Evolutionary conservation across 2,113 vertebrate genomes (phyloP), one percentile per base, ranked within the genome.

Genomic region (Geococcyx californianus): DNA sequence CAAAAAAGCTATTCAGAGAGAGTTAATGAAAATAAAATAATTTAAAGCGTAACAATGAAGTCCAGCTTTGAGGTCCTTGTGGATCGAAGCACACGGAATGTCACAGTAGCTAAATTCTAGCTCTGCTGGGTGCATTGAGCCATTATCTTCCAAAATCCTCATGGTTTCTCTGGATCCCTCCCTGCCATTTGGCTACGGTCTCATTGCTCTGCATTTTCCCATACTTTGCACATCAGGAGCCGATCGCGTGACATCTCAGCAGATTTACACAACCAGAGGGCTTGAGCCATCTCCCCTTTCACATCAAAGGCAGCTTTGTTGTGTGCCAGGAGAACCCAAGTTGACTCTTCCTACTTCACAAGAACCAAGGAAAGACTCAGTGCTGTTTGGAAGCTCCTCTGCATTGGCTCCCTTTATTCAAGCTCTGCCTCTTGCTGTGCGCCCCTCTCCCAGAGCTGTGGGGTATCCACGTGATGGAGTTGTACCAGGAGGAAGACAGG

Each of bases 361-460:
- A 34, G 58, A 23, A 64, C 44, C 59, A 29, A 3, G 13, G 20
- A 11, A 47, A 58, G 12, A 42, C 26, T 6, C 14, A 28, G 49
- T 2, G 1, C 31, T 2, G 0, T 15, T 23, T 0, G 0, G 66
- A 68, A 60, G 25, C 44, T 84, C 62, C 44, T 60, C 73, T 1
- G 2, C 14, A 10, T 29, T 63, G 42, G n/a, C 25, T 47, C 20
- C 59, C 36, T 56, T 13, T 8, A 12, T 25, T 12, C 4, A 1
- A 62, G 68, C 77, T 73, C 36, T 66, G 49, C 59, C 47, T 89
- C 60, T 31, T 51, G 40, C 14, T 45, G 42, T 0, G 0, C 1
- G 31, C 26, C 36, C 3, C 33, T 13, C 11, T 33, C 51, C 4
- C n/a, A 6, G 40, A 62, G 40, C 51, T 59, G 25, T 4, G 45